phyloP scores from a whole-genome alignment of 2,113 vertebrate genomes.

The Syrrhaptes paradoxus region DNA sequence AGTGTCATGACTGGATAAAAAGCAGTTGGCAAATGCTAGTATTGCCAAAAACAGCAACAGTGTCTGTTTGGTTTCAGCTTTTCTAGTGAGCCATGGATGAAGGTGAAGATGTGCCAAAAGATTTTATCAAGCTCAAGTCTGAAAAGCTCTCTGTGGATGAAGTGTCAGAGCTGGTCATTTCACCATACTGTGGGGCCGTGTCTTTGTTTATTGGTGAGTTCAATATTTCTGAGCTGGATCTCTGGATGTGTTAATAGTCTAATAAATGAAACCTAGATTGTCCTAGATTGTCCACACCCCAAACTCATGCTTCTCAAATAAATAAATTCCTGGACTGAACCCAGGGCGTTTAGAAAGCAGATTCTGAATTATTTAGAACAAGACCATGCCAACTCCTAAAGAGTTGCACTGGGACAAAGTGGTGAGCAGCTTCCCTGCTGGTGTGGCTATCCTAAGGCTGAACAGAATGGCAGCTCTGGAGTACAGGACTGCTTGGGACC shows the following conservation, averaged over 20 bases:
- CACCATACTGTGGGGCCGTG: slow-evolving; percentile 85
- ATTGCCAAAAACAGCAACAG: neutral
- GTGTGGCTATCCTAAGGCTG: neutral
- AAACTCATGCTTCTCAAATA: neutral
- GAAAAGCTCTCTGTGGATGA: slow-evolving; percentile 85
- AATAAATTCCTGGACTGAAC: neutral
- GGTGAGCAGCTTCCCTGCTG: neutral
- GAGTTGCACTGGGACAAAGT: neutral
- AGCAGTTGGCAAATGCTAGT: neutral
- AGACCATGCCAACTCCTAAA: neutral
- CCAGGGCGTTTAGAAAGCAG: neutral
- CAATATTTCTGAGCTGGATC: neutral
- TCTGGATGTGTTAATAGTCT: neutral
- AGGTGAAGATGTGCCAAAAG: slow-evolving; percentile 62
- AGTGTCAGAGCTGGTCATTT: slow-evolving; percentile 80
- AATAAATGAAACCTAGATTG: neutral
- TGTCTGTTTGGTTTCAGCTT: slow-evolving; percentile 15
- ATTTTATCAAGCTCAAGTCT: slow-evolving; percentile 81
- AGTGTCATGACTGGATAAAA: neutral
- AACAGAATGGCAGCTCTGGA: neutral
- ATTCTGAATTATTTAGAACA: neutral
- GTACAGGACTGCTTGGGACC: neutral
- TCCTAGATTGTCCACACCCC: neutral
- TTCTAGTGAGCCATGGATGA: slow-evolving; percentile 57
- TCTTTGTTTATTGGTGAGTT: slow-evolving; percentile 89